Conservation (phyloP, 1,140 invertebrate species). For the Sycobia sp. region DNA sequence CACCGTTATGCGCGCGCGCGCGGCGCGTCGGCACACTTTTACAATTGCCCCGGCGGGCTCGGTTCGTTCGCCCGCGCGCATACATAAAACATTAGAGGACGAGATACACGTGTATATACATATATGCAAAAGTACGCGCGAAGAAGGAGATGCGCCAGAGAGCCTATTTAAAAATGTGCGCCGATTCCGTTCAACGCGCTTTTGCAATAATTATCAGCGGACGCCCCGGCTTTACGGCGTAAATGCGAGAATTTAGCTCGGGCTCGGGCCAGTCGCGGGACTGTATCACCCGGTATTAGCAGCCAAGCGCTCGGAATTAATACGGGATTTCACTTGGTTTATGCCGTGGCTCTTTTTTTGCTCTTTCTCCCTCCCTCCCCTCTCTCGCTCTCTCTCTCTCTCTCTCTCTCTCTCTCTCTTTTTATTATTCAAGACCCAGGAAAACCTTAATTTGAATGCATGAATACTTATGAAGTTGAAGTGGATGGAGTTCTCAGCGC, state of each 20-base stretch:
- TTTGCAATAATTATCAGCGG: slow-evolving; percentile 10
- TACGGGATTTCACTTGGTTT: slow-evolving; percentile 11
- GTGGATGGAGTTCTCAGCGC: too few species aligned
- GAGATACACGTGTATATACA: too few species aligned
- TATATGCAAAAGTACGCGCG: not conserved
- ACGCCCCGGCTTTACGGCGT: not conserved
- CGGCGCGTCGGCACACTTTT: not conserved
- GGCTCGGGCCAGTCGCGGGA: too few species aligned
- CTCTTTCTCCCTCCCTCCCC: not conserved
- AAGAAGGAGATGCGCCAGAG: not conserved
- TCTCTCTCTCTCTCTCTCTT: too few species aligned
- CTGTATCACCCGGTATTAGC: not conserved
- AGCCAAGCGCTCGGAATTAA: not conserved
- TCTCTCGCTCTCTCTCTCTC: too few species aligned
- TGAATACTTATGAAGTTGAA: too few species aligned
- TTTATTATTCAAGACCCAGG: too few species aligned
- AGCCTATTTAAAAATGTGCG: slow-evolving; percentile 16
- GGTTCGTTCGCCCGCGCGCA: slow-evolving; percentile 11
- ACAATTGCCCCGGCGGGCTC: slow-evolving; percentile 5
- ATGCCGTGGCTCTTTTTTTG: not conserved
- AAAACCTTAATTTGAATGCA: too few species aligned
- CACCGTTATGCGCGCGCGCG: not conserved
- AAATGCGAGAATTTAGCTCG: slow-evolving; percentile 12
- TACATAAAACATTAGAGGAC: slow-evolving; percentile 27
- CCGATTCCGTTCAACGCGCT: not conserved